Evolutionary conservation across 2,113 vertebrate genomes (phyloP).

Genomic region (Pangasianodon gigas): DNA sequence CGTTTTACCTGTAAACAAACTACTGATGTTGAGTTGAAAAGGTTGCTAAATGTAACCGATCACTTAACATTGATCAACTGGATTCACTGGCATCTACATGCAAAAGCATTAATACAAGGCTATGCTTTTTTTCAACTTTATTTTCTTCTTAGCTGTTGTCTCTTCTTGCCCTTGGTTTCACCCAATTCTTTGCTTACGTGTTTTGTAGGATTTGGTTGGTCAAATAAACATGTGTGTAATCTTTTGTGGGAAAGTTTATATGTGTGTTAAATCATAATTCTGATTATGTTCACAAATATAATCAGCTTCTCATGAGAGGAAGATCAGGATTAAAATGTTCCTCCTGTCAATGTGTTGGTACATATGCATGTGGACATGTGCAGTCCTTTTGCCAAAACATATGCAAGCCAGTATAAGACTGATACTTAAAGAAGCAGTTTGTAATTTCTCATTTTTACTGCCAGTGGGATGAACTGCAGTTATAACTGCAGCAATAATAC

Average conservation of each 20-base stretch:
- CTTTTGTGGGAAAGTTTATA: neutral
- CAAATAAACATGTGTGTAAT: neutral
- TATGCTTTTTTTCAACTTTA: neutral
- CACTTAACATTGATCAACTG: neutral
- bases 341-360: neutral
- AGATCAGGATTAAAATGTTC: neutral
- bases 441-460: neutral
- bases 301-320: neutral
- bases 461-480: neutral
- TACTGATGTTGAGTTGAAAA: neutral
- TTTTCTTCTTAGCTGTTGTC: neutral
- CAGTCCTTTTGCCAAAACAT: neutral
- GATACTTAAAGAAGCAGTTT: neutral
- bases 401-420: constrained; percentile 1
- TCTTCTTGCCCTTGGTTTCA: neutral
- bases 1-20: constrained; percentile 4
- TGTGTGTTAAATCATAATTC: neutral
- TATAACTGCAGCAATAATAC: neutral
- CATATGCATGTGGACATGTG: neutral
- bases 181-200: neutral
- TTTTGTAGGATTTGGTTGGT: neutral
- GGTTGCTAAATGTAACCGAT: neutral
- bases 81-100: constrained; percentile 1
- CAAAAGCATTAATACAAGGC: neutral
- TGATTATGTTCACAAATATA: neutral